Conservation (phyloP, 1,140 invertebrate genomes). For the Grapholita molesta region DNA sequence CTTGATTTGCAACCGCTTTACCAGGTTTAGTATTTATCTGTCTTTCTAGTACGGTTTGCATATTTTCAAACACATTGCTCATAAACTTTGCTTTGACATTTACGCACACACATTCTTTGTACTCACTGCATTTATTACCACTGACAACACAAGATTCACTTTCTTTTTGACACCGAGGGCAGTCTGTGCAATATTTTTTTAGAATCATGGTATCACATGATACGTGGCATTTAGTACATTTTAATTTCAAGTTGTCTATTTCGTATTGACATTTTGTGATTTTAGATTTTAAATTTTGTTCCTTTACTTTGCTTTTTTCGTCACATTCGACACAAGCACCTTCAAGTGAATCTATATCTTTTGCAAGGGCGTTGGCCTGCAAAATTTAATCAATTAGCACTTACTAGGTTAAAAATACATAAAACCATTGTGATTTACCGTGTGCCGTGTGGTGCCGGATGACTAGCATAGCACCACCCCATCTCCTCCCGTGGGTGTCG, state of each 20-base stretch:
- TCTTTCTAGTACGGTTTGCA: slow-evolving; percentile 59
- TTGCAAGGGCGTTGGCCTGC: slow-evolving; percentile 47
- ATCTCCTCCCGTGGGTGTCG: no score
- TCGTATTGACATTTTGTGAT: slow-evolving; percentile 42
- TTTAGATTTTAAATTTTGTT: slow-evolving; percentile 45
- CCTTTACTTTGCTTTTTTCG: slow-evolving; percentile 51
- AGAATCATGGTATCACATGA: slow-evolving; percentile 50
- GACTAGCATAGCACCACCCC: no score
- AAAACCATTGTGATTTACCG: no score
- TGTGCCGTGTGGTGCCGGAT: no score
- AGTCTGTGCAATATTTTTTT: slow-evolving; percentile 56
- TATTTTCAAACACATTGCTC: slow-evolving; percentile 68
- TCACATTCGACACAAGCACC: slow-evolving; percentile 46
- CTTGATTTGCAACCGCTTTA: slow-evolving; percentile 46
- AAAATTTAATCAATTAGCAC: slow-evolving; percentile 17
- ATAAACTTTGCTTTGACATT: slow-evolving; percentile 59
- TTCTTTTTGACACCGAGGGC: slow-evolving; percentile 53
- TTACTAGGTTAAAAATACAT: not conserved
- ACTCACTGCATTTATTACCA: slow-evolving; percentile 39
- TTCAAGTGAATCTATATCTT: slow-evolving; percentile 52
- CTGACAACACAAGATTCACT: slow-evolving; percentile 40
- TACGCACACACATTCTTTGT: slow-evolving; percentile 58
- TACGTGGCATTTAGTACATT: slow-evolving; percentile 53
- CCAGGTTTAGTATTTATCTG: slow-evolving; percentile 45
- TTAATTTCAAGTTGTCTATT: slow-evolving; percentile 43